Base-by-base conservation (phyloP, 2,888 invertebrate species). In the Megalurothrips usitatus region DNA sequence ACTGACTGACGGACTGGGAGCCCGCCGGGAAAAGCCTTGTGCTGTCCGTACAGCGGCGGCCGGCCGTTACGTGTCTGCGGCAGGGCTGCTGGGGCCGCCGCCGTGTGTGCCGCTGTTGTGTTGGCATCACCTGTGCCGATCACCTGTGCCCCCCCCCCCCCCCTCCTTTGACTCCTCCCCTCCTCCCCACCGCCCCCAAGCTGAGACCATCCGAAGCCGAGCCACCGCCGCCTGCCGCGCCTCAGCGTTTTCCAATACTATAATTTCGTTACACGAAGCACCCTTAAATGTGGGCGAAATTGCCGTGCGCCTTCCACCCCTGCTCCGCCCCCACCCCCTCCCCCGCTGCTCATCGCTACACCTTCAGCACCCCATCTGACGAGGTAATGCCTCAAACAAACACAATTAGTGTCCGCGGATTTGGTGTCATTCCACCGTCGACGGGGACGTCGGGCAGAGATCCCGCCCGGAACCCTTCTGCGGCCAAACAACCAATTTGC, bases 261-360 rank as follows among this genome's bases (percentile, higher is more conserved):
- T 58, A 58, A 58, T 58, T 58, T 58, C 58, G 58, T 58, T 58
- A 58, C 58, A 19, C 58, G 58, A 17, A n/a, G 58, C 58, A 58
- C 58, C 58, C 58, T 58, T 58, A 58, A 58, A 58, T 58, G 58
- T n/a, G 58, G 58, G 58, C 58, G 17, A 58, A 58, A 58, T 58
- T 58, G 58, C 58, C 17, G 14, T 58, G 58, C 58, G 34, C 14
- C 58, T 58, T 58, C 58, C 17, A 8, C 58, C 58, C 58, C 6
- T n/a, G n/a, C n/a, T n/a, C n/a, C n/a, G 0, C 0, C 58, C 58
- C 58, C 8, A 8, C 58, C 58, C 58, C 58, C 0, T 0, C 58
- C 58, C 58, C 58, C 49, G 9, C 49, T 49, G 10, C n/a, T 52
- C 52, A 8, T 43, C 58, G 14, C 58, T 58, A 58, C 58, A 43